Evolutionary conservation across 1,140 invertebrate genomes (phyloP).

Genomic region (Drosophila murphyi): DNA sequence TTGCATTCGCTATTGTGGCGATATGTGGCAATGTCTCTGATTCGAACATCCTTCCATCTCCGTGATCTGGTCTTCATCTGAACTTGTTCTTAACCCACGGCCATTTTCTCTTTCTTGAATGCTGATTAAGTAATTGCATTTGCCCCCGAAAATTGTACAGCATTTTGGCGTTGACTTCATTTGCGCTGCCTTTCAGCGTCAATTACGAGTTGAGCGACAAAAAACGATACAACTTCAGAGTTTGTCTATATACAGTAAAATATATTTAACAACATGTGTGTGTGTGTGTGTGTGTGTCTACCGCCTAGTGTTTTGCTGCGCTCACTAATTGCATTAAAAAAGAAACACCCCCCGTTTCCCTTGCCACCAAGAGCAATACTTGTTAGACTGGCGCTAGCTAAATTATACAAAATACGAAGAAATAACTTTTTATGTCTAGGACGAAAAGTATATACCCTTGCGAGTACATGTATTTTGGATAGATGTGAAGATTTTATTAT

Average conservation of each 20-base stretch:
- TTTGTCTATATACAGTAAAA: slow-evolving; percentile 11
- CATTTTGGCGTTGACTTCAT: slow-evolving; percentile 82
- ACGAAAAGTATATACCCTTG: slow-evolving; percentile 14
- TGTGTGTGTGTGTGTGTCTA: slow-evolving; percentile 46
- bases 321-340: slow-evolving; percentile 81
- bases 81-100: slow-evolving; percentile 28
- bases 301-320: slow-evolving; percentile 74
- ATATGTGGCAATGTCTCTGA: slow-evolving; percentile 8
- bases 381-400: slow-evolving; percentile 60
- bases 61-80: slow-evolving; percentile 9
- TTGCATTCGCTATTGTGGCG: slow-evolving; percentile 33
- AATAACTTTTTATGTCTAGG: slow-evolving; percentile 5
- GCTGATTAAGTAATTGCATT: slow-evolving; percentile 82
- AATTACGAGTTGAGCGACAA: slow-evolving; percentile 60
- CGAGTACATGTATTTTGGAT: no score
- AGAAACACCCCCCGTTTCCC: slow-evolving; percentile 37
- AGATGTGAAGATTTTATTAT: no score
- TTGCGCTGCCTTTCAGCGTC: slow-evolving; percentile 77
- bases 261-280: slow-evolving; percentile 12
- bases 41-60: slow-evolving; percentile 3
- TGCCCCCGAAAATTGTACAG: slow-evolving; percentile 70
- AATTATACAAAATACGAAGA: slow-evolving; percentile 72
- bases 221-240: slow-evolving; percentile 29
- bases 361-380: slow-evolving; percentile 12
- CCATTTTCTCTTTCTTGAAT: slow-evolving; percentile 54